phyloP scores from a whole-genome alignment of 2,888 invertebrate species.

The Ormyrus rosae region DNA sequence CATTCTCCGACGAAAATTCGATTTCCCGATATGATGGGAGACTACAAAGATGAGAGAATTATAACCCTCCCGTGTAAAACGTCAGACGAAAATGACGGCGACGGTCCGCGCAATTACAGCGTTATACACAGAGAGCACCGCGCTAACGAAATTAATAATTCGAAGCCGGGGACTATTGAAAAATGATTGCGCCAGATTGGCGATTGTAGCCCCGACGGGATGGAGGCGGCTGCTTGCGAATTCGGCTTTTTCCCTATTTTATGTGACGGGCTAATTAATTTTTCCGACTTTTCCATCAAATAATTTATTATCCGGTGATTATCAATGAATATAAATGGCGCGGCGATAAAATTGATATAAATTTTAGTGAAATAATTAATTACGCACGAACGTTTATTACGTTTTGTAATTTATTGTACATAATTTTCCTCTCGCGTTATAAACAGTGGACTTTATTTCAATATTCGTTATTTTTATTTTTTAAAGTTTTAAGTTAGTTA shows the following conservation, averaged over 20 bases:
- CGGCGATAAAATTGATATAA: constrained; percentile 3
- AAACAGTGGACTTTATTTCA: too few relatives aligned
- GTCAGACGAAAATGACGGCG: constrained; percentile 42
- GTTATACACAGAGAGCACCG: constrained; percentile 16
- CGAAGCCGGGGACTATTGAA: constrained; percentile 59
- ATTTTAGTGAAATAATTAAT: constrained; percentile 4
- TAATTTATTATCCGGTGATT: constrained; percentile 2
- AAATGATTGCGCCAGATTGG: constrained; percentile 61
- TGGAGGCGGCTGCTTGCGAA: background rate
- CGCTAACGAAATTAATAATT: constrained; percentile 61
- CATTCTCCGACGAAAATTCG: constrained; percentile 38
- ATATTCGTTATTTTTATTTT: too few relatives aligned
- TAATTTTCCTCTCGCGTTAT: too few relatives aligned
- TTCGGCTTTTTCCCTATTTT: constrained; percentile 19
- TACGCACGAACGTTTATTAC: background rate
- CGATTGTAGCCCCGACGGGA: constrained; percentile 18
- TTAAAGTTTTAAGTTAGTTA: too few relatives aligned
- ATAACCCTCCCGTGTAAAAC: constrained; percentile 24
- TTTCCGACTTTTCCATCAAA: constrained; percentile 24
- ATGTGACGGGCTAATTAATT: constrained; percentile 29
- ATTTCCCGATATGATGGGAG: constrained; percentile 36
- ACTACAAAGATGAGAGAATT: constrained; percentile 28
- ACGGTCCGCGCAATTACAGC: constrained; percentile 27
- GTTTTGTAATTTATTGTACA: too few relatives aligned
- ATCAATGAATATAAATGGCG: background rate